Percentiles rank a stretch among this genome's conserved stretches.
phyloP scores from a whole-genome alignment of 2,888 invertebrate species.

The Temnothorax unifasciatus region DNA sequence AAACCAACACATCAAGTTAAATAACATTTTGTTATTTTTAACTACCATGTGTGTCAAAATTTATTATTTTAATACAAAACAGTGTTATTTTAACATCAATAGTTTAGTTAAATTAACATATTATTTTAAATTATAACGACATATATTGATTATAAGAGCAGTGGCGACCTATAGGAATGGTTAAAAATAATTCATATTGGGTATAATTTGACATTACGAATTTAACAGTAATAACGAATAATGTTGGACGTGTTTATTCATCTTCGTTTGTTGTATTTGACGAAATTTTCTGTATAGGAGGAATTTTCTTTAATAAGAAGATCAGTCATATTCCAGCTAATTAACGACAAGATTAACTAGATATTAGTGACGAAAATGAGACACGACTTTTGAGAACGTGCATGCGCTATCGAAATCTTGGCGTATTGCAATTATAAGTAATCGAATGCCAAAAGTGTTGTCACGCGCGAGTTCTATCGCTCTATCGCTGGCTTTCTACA shows the following conservation, averaged over 20 bases:
- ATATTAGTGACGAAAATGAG: neutral
- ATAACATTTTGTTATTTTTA: no score
- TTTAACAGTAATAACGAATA: neutral
- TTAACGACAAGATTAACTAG: neutral
- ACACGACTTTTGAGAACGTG: neutral
- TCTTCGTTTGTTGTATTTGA: neutral
- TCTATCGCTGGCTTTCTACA: constrained; percentile 39
- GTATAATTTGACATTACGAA: no score
- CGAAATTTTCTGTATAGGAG: neutral
- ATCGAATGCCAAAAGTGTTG: neutral
- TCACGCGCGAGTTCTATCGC: neutral
- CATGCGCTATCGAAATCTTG: neutral
- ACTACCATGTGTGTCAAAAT: no score
- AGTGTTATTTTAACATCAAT: no score
- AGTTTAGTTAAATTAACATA: no score
- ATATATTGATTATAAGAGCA: no score
- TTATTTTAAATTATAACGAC: no score
- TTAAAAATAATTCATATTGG: no score
- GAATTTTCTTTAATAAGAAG: neutral
- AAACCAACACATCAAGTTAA: no score
- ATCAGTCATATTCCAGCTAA: neutral
- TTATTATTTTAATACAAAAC: no score
- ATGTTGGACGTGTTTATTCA: neutral
- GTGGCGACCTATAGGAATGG: no score
- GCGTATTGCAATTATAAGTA: neutral